Base-by-base conservation (phyloP, 1,140 invertebrate genomes). In the Diachasma alloeum region DNA sequence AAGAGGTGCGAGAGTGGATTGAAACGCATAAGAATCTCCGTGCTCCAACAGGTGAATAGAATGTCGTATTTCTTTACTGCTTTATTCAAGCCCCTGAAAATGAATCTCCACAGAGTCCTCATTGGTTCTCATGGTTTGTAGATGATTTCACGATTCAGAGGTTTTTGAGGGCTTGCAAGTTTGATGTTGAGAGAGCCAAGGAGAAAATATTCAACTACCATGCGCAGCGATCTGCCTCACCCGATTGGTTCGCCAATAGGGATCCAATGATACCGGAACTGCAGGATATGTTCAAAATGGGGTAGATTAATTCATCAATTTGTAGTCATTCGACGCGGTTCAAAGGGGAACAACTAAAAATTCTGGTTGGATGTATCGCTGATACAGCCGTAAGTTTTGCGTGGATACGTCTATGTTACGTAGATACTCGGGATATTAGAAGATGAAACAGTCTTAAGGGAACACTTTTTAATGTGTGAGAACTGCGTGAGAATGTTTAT, bases 121-220 rank as follows among this genome's bases (percentile, higher is more conserved):
- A n/a, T n/a, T n/a, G n/a, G n/a, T n/a, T n/a, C n/a, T n/a, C n/a
- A n/a, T 2, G 31, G 44, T 75, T 48, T 17, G 46, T 72, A 83
- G 91, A 93, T 75, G 91, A 91, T 46, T 89, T 91, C 73, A 90
- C 90, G 26, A 86, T 94, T 11, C 77, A 93, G 17, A 90, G 92
- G 44, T 94, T 94, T 84, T 80, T 94, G 44, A 86, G 92, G 48
- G 88, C 89, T 24, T 92, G 92, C 69, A 94, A 94, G 83, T 94
- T 91, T 80, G 87, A 93, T 78, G 72, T 91, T 0, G 90, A 92
- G 9, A 90, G 86, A 79, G 86, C 91, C 0, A 92, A 93, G 80
- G 83, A 74, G 31, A 94, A 93, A 81, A 81, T 94, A 0, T 85
- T 81, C 68, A 93, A 91, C 78, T 93, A 91, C 81, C 91, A 92